Conservation (phyloP, 2,113 vertebrate species). For the Etheostoma spectabile region DNA sequence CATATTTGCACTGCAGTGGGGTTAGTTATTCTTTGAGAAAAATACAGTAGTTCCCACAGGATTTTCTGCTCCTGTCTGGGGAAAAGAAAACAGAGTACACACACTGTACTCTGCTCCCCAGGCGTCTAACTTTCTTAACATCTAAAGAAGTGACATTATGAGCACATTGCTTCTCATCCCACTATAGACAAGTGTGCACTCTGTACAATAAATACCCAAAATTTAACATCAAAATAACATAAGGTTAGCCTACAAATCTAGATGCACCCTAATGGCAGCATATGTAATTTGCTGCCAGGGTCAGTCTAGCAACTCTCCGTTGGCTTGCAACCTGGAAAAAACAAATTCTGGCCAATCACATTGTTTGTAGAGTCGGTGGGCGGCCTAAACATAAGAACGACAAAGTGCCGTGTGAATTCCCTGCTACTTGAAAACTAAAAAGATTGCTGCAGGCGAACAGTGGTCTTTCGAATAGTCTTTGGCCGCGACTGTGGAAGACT, state of each 20-base stretch:
- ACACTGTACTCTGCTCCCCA: conserved; percentile 27
- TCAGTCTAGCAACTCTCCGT: too few relatives aligned
- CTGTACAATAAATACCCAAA: conserved; percentile 30
- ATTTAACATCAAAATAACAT: conserved; percentile 43
- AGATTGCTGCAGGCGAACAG: too few relatives aligned
- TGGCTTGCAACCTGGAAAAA: too few relatives aligned
- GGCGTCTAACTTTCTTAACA: conserved; percentile 11
- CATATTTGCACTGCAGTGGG: conserved; percentile 56
- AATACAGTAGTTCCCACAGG: conserved; percentile 30
- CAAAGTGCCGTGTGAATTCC: too few relatives aligned
- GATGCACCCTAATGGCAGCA: too few relatives aligned
- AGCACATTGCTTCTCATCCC: conserved; percentile 27
- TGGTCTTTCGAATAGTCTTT: too few relatives aligned
- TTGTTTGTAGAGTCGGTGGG: too few relatives aligned
- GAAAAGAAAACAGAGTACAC: conserved; percentile 25
- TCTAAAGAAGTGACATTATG: conserved; percentile 20
- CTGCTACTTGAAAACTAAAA: too few relatives aligned
- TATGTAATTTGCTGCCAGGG: too few relatives aligned
- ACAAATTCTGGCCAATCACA: too few relatives aligned
- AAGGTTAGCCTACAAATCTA: conserved; percentile 1
- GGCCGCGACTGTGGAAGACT: too few relatives aligned
- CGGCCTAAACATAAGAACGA: too few relatives aligned
- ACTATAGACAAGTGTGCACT: conserved; percentile 27
- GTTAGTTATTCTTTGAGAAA: conserved; percentile 38
- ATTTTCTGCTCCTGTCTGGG: conserved; percentile 25